A percentile compares a stretch with the other conserved stretches of the same genome.
These are phyloP conservation scores for Tricholauxania praeusta DNA, from an alignment of 2,888 invertebrate genomes.

Conservation along the genomic window DNA sequence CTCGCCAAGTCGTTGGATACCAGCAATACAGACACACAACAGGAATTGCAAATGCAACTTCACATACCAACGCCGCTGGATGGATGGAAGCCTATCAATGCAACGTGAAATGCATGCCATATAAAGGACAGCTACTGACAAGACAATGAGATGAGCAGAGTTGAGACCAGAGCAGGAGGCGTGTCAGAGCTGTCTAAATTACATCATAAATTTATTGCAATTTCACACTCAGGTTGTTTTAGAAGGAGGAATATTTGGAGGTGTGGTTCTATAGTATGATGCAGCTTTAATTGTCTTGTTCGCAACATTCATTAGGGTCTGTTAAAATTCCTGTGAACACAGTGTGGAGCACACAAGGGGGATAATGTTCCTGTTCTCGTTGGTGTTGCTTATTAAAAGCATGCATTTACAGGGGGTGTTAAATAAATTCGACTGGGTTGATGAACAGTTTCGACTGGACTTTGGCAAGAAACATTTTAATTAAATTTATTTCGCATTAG, in stretches of 20 bases:
- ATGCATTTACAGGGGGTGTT: background rate
- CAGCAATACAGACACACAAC: too few relatives aligned
- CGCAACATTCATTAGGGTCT: conserved; percentile 20
- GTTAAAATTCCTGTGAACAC: conserved; percentile 18
- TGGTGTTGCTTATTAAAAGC: conserved; percentile 9
- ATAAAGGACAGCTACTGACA: background rate
- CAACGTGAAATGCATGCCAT: background rate
- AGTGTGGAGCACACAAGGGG: background rate
- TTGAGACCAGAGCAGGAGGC: background rate
- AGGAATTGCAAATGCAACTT: conserved; percentile 2
- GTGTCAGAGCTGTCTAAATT: conserved; percentile 16
- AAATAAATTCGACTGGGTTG: background rate
- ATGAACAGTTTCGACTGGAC: background rate
- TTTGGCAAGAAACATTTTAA: conserved; percentile 45
- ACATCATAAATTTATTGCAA: conserved; percentile 27
- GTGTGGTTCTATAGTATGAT: background rate
- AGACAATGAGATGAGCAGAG: background rate
- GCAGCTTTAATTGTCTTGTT: conserved; percentile 29
- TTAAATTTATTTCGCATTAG: conserved; percentile 50
- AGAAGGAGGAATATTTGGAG: background rate
- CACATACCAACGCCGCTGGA: background rate
- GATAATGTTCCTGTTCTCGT: conserved; percentile 4
- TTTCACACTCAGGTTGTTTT: conserved; percentile 17
- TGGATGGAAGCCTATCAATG: background rate
- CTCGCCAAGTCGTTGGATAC: too few relatives aligned